phyloP scores from a whole-genome alignment of 1,140 invertebrate genomes.

The Gonioctena quinquepunctata region DNA sequence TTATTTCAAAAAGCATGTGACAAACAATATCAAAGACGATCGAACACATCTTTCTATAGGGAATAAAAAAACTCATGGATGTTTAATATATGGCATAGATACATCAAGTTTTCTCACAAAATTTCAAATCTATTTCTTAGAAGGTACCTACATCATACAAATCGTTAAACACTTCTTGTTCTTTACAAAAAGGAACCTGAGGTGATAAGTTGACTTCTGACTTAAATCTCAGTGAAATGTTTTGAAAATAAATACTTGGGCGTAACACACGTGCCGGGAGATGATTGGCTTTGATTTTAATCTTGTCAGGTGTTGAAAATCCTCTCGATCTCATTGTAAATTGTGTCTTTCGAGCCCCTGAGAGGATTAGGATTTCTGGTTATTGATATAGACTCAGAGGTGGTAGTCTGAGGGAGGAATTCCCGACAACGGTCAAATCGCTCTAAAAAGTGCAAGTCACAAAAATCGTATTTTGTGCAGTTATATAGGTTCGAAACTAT shows the following conservation, averaged over 20 bases:
- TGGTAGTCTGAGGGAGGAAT: background rate
- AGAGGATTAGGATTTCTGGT: background rate
- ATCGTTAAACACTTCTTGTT: background rate
- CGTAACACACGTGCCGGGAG: conserved; percentile 13
- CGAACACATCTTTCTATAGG: no score
- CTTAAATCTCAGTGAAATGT: conserved; percentile 1
- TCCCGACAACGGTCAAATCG: no score
- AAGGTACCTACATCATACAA: background rate
- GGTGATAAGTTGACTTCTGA: conserved; percentile 5
- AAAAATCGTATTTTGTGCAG: no score
- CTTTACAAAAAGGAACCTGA: background rate
- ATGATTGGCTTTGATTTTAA: conserved; percentile 14
- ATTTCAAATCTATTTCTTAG: background rate
- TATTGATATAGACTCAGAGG: background rate
- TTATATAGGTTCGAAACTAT: no score
- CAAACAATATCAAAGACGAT: no score
- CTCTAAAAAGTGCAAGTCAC: no score
- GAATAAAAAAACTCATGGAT: no score
- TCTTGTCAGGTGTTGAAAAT: conserved; percentile 16
- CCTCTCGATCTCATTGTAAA: background rate
- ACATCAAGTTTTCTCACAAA: background rate
- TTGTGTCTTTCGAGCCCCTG: background rate
- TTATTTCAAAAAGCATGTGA: no score
- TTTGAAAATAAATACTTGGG: conserved; percentile 19
- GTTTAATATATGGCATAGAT: no score